Percentiles rank a stretch among this genome's conserved stretches.
Evolutionary conservation across 2,888 invertebrate species (phyloP).

Genomic region (Kryphioiulus occultus): DNA sequence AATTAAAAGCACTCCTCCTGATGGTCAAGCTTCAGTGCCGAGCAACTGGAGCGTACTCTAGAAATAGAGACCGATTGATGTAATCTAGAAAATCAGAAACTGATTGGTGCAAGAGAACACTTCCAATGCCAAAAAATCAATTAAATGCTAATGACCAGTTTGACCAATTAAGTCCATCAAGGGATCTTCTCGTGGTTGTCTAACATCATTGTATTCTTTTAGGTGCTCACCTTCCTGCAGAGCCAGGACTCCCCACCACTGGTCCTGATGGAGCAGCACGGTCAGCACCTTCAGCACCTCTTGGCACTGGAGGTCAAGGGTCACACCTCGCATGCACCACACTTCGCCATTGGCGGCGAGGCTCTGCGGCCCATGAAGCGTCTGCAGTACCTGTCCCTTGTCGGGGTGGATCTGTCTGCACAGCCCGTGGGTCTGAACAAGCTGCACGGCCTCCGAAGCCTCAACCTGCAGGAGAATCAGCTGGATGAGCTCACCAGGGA

Average conservation of each 20-base stretch:
- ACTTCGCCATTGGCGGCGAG: constrained; percentile 56
- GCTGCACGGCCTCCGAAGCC: constrained; percentile 68
- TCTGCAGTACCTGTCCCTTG: constrained; percentile 70
- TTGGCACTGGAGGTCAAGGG: constrained; percentile 70
- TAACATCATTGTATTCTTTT: constrained; percentile 35
- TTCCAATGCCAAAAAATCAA: background rate
- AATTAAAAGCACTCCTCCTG: background rate
- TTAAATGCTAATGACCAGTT: background rate
- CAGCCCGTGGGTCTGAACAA: constrained; percentile 75
- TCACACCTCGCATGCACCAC: constrained; percentile 56
- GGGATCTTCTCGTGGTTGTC: background rate
- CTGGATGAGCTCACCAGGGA: constrained; percentile 48
- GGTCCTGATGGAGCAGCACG: constrained; percentile 64
- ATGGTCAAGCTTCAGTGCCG: background rate
- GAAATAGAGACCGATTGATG: no score
- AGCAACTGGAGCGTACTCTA: background rate
- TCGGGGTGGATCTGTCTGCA: constrained; percentile 69
- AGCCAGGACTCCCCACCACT: constrained; percentile 66
- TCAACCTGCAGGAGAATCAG: constrained; percentile 72
- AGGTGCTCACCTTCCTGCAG: constrained; percentile 68
- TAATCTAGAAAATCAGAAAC: background rate
- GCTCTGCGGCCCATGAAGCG: constrained; percentile 66
- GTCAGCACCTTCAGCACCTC: constrained; percentile 66
- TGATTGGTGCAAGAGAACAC: background rate
- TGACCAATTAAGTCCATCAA: background rate